These are phyloP conservation scores for Mixornis gularis DNA, from an alignment of 2,113 vertebrate species.

Conservation along the genomic window DNA sequence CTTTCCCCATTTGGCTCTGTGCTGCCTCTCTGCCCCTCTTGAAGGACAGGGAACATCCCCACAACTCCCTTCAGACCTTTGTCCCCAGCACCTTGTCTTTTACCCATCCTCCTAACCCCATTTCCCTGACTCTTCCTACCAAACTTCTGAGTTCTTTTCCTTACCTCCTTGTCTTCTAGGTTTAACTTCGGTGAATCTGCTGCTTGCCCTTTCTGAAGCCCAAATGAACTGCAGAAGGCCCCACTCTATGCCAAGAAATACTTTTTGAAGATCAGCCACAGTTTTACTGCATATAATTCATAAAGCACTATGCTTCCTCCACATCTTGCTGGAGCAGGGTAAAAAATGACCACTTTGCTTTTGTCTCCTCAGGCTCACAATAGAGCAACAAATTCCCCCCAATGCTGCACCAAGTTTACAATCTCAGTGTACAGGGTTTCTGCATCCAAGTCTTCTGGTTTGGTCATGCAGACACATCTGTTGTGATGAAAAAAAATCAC, in stretches of 20 bases:
- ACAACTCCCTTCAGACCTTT: background rate
- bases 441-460: background rate
- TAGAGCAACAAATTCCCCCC: background rate
- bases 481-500: background rate
- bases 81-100: background rate
- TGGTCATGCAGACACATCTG: background rate
- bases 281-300: background rate
- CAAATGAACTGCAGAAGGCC: background rate
- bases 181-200: background rate
- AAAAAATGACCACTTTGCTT: background rate
- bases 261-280: background rate
- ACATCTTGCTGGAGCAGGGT: background rate
- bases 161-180: background rate
- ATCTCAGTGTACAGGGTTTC: background rate
- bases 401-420: background rate
- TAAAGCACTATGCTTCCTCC: background rate
- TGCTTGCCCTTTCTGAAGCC: background rate
- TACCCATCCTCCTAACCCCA: background rate
- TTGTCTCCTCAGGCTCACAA: background rate
- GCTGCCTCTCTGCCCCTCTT: background rate
- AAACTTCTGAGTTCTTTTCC: background rate
- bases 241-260: background rate
- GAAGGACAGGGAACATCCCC: background rate
- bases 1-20: background rate
- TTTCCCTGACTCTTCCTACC: background rate